These are phyloP conservation scores for Chelidonichthys spinosus DNA, from an alignment of 2,797 vertebrate genomes.

Conservation along the genomic window DNA sequence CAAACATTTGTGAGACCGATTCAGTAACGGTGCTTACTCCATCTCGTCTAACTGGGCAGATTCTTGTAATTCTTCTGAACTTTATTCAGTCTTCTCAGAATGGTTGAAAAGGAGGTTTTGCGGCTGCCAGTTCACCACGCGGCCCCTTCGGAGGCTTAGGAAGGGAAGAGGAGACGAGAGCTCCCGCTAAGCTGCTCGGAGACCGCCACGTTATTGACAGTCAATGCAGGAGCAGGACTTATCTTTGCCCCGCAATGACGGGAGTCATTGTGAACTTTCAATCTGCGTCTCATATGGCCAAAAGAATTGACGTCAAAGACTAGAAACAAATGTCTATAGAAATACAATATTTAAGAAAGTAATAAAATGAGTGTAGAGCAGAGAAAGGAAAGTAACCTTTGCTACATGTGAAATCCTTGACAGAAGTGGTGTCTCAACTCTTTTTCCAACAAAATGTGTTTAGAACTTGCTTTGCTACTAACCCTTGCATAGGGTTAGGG, in stretches of 20 bases:
- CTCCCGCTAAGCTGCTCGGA: constrained; percentile 73
- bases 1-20: constrained; percentile 60
- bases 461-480: neutral
- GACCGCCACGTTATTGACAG: constrained; percentile 72
- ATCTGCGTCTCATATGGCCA: constrained; percentile 59
- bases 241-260: constrained; percentile 64
- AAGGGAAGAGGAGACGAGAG: constrained; percentile 69
- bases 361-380: constrained; percentile 24
- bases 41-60: constrained; percentile 58
- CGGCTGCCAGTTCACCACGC: constrained; percentile 70
- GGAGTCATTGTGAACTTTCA: constrained; percentile 69
- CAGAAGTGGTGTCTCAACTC: constrained; percentile 2
- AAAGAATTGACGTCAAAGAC: constrained; percentile 49
- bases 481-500: neutral
- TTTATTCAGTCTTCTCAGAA: constrained; percentile 71
- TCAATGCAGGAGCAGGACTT: constrained; percentile 64
- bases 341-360: too few species aligned
- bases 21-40: constrained; percentile 53
- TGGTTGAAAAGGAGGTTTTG: constrained; percentile 64
- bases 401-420: constrained; percentile 27
- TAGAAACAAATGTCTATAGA: constrained; percentile 18
- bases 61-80: constrained; percentile 80
- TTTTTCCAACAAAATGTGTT: neutral
- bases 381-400: constrained; percentile 37
- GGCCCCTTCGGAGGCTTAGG: constrained; percentile 63